Percentiles rank a stretch among this genome's conserved stretches.
These are phyloP conservation scores for Erynnis tages DNA, from an alignment of 2,888 invertebrate species.

Conservation along the genomic window DNA sequence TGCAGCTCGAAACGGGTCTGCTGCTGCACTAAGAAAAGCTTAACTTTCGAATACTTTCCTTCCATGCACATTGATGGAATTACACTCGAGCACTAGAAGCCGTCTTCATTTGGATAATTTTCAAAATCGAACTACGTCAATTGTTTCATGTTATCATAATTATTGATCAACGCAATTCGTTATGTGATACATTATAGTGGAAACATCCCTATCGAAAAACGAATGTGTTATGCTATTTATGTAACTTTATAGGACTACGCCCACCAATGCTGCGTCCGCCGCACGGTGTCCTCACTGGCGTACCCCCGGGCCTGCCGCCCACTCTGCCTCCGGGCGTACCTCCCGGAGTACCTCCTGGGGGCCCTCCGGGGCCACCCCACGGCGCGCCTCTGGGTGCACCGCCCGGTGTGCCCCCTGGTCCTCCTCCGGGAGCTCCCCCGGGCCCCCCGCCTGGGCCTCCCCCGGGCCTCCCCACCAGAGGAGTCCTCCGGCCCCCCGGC, in stretches of 20 bases:
- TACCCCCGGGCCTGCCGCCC: constrained; percentile 59
- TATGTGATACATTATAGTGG: no score
- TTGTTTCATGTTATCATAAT: no score
- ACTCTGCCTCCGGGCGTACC: constrained; percentile 64
- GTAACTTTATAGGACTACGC: constrained; percentile 53
- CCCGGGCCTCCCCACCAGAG: constrained; percentile 73
- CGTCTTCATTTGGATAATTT: no score
- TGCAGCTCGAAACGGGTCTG: no score
- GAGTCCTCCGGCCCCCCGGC: constrained; percentile 78
- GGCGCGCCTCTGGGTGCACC: constrained; percentile 45
- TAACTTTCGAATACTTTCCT: no score
- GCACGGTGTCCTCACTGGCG: constrained; percentile 38
- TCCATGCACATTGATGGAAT: no score
- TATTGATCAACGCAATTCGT: no score
- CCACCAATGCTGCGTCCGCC: constrained; percentile 56
- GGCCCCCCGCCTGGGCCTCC: constrained; percentile 46
- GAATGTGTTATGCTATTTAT: not conserved
- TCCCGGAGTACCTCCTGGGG: constrained; percentile 31
- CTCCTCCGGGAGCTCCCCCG: constrained; percentile 31
- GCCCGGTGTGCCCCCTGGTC: constrained; percentile 79
- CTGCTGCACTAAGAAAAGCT: no score
- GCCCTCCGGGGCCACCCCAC: constrained; percentile 39
- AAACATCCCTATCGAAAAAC: no score
- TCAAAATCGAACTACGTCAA: no score
- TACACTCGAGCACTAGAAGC: no score